These are phyloP conservation scores for Peribatodes rhomboidaria DNA, from an alignment of 2,888 invertebrate species.

Conservation along the genomic window DNA sequence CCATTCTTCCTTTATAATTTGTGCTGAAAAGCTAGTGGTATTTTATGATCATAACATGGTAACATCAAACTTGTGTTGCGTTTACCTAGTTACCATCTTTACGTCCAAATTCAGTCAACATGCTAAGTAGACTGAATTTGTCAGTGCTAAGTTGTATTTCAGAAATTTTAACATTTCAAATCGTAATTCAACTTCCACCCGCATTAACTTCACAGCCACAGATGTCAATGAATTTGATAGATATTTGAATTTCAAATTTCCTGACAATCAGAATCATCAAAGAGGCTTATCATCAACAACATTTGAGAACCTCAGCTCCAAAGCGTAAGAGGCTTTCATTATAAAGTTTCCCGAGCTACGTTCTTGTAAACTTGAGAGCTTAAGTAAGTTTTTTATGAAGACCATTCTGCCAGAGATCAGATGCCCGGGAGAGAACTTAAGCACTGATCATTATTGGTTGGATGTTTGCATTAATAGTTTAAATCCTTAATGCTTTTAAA, in stretches of 20 bases:
- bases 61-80: too few species aligned
- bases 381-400: constrained; percentile 51
- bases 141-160: too few species aligned
- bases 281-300: not conserved
- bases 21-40: too few species aligned
- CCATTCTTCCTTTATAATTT: too few species aligned
- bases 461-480: constrained; percentile 25
- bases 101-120: too few species aligned
- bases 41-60: too few species aligned
- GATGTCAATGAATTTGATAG: too few species aligned
- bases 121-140: too few species aligned
- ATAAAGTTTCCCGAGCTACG: constrained; percentile 57
- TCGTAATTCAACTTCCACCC: too few species aligned
- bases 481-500: constrained; percentile 16
- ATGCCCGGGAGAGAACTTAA: constrained; percentile 14
- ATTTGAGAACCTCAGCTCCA: constrained; percentile 42
- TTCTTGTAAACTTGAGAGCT: constrained; percentile 53
- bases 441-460: constrained; percentile 30
- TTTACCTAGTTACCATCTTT: too few species aligned
- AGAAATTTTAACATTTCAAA: too few species aligned
- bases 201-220: too few species aligned
- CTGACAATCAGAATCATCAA: not conserved
- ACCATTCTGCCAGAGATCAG: constrained; percentile 32
- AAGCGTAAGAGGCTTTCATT: constrained; percentile 63
- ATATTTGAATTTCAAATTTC: not conserved